Conservation (phyloP, 2,888 invertebrate genomes). For the Craniophora ligustri region DNA sequence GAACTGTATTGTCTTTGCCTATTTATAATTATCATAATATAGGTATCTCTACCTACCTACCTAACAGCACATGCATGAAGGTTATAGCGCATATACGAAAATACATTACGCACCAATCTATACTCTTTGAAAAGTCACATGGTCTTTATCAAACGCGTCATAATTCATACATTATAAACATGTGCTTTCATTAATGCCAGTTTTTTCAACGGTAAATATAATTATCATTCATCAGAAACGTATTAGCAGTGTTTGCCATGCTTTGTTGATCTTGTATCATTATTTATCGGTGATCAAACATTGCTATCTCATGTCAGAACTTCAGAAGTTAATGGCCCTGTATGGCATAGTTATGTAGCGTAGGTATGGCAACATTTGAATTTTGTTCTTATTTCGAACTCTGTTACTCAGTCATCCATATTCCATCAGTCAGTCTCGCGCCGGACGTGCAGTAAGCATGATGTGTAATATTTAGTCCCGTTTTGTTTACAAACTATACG, state of each 20-base stretch:
- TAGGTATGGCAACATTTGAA: too few relatives aligned
- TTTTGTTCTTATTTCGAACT: not conserved
- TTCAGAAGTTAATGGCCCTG: not conserved
- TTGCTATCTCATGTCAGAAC: not conserved
- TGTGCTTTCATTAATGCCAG: not conserved
- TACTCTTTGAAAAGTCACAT: not conserved
- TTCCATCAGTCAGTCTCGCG: constrained; percentile 8
- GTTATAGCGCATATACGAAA: not conserved
- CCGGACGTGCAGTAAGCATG: constrained; percentile 1
- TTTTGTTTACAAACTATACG: constrained; percentile 29
- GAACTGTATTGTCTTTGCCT: too few relatives aligned
- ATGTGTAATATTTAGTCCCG: constrained; percentile 2
- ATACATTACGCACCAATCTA: too few relatives aligned
- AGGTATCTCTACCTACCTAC: too few relatives aligned
- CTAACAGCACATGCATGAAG: constrained; percentile 15
- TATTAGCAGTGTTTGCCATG: not conserved
- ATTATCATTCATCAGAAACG: not conserved
- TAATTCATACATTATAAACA: not conserved
- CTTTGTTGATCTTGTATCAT: not conserved
- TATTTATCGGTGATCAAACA: constrained; percentile 1
- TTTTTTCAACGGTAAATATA: not conserved
- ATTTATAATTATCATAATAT: too few relatives aligned
- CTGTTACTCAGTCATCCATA: not conserved
- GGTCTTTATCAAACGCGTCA: not conserved
- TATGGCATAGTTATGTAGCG: not conserved